Conservation (phyloP, 2,113 vertebrate genomes). For the Tapirus terrestris region DNA sequence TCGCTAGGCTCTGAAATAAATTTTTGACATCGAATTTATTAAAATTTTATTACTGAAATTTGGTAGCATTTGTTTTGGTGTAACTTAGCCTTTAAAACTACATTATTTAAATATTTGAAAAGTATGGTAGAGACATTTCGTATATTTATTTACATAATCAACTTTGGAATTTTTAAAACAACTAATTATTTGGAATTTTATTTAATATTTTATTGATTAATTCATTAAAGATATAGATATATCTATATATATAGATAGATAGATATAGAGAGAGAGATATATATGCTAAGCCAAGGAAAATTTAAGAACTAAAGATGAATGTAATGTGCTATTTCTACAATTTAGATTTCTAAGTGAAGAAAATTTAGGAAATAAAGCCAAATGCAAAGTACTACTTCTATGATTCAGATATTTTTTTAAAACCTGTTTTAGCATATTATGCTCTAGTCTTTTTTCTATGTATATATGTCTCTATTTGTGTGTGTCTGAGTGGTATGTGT, state of each 20-base stretch:
- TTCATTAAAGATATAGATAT: background rate
- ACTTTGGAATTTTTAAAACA: background rate
- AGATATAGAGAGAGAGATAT: background rate
- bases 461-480: background rate
- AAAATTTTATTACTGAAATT: slow-evolving; percentile 60
- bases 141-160: background rate
- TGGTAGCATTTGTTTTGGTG: slow-evolving; percentile 55
- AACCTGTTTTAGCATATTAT: background rate
- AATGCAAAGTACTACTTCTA: background rate
- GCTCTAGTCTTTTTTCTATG: background rate
- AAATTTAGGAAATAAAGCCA: background rate
- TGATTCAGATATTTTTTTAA: background rate
- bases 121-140: background rate
- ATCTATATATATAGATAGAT: no score
- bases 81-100: background rate
- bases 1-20: slow-evolving; percentile 36
- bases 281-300: background rate
- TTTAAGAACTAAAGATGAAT: background rate
- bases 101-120: slow-evolving; percentile 57
- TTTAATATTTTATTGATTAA: background rate
- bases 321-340: background rate
- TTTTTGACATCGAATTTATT: slow-evolving; percentile 55
- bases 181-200: slow-evolving; percentile 5
- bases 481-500: background rate
- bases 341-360: background rate